These are phyloP conservation scores for Nasonovia ribisnigri DNA, from an alignment of 2,888 invertebrate genomes.

Conservation along the genomic window DNA sequence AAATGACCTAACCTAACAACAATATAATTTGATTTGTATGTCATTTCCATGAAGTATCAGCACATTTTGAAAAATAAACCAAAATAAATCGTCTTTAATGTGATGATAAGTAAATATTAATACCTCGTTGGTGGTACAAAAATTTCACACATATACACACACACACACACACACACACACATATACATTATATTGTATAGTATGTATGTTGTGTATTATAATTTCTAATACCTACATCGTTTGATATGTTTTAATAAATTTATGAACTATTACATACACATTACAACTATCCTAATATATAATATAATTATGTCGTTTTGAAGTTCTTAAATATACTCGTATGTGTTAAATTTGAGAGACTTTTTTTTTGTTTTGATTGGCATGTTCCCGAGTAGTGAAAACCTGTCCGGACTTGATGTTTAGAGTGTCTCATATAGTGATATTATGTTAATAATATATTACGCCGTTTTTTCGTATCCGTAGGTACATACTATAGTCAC, in stretches of 20 bases:
- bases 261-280: neutral
- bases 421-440: neutral
- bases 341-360: conserved; percentile 34
- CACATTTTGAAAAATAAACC: no score
- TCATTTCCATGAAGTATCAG: neutral
- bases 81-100: no score
- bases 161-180: neutral
- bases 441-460: neutral
- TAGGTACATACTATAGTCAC: neutral
- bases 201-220: neutral
- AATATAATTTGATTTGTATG: neutral
- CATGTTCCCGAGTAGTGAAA: conserved; percentile 26
- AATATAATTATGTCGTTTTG: neutral
- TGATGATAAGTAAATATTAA: neutral
- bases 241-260: neutral
- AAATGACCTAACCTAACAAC: neutral
- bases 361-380: conserved; percentile 43
- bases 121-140: neutral
- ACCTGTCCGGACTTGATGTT: conserved; percentile 18
- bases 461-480: neutral
- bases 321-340: conserved; percentile 29
- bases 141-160: neutral
- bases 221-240: neutral
- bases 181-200: neutral
- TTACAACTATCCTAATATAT: neutral